Base-by-base conservation (phyloP, 2,797 vertebrate genomes). In the Hephaestus fuliginosus region DNA sequence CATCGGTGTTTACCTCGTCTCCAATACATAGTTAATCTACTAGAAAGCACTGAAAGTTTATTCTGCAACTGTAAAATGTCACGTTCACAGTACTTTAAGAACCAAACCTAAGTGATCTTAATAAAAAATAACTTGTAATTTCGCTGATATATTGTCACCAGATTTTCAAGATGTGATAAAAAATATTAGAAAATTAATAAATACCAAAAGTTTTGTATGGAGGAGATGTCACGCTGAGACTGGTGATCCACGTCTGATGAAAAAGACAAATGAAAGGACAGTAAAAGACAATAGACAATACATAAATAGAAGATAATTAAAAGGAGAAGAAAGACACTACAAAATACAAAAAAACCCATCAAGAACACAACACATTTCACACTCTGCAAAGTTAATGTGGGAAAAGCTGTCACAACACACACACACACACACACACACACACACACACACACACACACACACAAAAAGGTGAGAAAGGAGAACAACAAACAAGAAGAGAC, bases 401-500 rank as follows among this genome's bases (percentile, higher is more conserved):
- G 2, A 44, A 36, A 39, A 64, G 43, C 17, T 3, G 28, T 10
- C n/a, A n/a, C 25, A 25, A 25, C 15, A 49, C 39, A 56, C 10
- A n/a, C 2, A 60, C 18, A 58, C 28, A 17, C 57, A 36, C 7
- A 44, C 4, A 36, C 7, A 13, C 4, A 0, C 25, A 25, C 25
- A 25, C 15, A 49, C 39, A 56, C 10, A n/a, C 2, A 60, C 18
- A 58, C 28, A 17, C 57, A 36, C 7, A 44, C 4, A 36, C 7
- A 13, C 4, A 0, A 1, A 48, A 55, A 55, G 22, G 49, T 62
- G 30, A 53, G 20, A 48, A 53, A 7, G 4, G n/a, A 67, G 22
- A 68, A 65, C 18, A 44, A 64, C 64, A 60, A 60, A 78, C 4
- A 71, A 57, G 43, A 74, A 52, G 30, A 68, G 52, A 63, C 2